Percentiles rank a stretch among this genome's conserved stretches.
phyloP scores from a whole-genome alignment of 2,797 vertebrate genomes.

The Girardinus metallicus region DNA sequence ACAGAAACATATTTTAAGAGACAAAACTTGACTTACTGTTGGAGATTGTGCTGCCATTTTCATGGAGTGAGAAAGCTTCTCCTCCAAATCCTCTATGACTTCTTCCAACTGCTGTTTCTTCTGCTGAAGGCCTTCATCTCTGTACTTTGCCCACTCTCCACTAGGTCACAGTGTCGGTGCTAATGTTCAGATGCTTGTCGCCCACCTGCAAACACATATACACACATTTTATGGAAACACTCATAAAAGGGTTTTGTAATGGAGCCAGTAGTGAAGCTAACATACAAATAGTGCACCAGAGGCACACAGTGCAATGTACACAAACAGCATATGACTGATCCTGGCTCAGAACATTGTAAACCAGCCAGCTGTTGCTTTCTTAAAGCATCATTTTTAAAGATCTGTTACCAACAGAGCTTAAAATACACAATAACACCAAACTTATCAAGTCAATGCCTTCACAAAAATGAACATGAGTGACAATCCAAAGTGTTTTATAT shows the following conservation, averaged over 20 bases:
- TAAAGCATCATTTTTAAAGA: slow-evolving; percentile 27
- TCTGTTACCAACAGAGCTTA: not conserved
- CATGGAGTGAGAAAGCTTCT: slow-evolving; percentile 75
- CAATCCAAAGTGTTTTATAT: not conserved
- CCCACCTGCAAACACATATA: slow-evolving; percentile 75
- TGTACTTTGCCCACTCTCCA: slow-evolving; percentile 83
- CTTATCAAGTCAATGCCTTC: not conserved
- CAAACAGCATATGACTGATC: slow-evolving; percentile 47
- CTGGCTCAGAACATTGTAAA: slow-evolving; percentile 53
- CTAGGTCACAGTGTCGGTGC: slow-evolving; percentile 80
- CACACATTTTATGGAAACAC: not conserved
- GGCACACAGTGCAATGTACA: not conserved
- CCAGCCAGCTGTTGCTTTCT: slow-evolving; percentile 51
- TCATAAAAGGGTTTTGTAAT: too few relatives aligned
- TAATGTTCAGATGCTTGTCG: slow-evolving; percentile 83
- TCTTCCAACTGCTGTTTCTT: slow-evolving; percentile 59
- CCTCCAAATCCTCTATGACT: slow-evolving; percentile 81
- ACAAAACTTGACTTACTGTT: slow-evolving; percentile 59
- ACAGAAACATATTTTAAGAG: not conserved
- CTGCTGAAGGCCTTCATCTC: slow-evolving; percentile 74
- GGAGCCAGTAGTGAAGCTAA: too few relatives aligned
- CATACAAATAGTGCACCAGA: not conserved
- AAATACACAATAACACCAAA: not conserved
- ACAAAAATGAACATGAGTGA: not conserved
- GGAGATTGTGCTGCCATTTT: slow-evolving; percentile 77